These are phyloP conservation scores for Halictus rubicundus DNA, from an alignment of 1,140 invertebrate genomes.

Conservation along the genomic window DNA sequence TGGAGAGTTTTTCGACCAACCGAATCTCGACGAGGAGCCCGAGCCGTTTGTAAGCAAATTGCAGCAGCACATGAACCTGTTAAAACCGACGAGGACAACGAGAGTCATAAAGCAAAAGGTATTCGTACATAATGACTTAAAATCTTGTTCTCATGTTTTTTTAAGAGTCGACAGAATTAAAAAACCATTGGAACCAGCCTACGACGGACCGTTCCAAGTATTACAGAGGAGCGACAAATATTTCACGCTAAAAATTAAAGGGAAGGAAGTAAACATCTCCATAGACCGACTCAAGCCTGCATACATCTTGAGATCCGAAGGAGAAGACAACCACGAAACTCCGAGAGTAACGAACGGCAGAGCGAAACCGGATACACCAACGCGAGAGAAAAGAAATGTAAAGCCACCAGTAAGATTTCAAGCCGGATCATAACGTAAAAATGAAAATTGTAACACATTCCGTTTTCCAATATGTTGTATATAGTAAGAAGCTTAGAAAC, in stretches of 20 bases:
- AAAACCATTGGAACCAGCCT: no score
- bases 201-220: background rate
- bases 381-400: background rate
- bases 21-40: background rate
- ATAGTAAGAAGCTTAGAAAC: no score
- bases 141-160: no score
- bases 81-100: background rate
- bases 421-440: background rate
- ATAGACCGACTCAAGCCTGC: background rate
- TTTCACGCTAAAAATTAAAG: background rate
- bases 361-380: background rate
- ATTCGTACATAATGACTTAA: background rate
- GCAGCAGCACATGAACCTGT: background rate
- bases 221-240: background rate
- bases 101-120: background rate
- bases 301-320: background rate
- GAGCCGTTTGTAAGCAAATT: background rate
- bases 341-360: background rate
- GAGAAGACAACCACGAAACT: background rate
- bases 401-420: background rate
- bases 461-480: no score
- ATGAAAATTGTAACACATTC: no score
- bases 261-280: background rate
- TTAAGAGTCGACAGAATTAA: no score
- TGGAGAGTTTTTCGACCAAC: background rate